A percentile compares a stretch with the other conserved stretches of the same genome.
These are phyloP conservation scores for Micrasema minimum DNA, from an alignment of 1,140 invertebrate species.

Conservation along the genomic window DNA sequence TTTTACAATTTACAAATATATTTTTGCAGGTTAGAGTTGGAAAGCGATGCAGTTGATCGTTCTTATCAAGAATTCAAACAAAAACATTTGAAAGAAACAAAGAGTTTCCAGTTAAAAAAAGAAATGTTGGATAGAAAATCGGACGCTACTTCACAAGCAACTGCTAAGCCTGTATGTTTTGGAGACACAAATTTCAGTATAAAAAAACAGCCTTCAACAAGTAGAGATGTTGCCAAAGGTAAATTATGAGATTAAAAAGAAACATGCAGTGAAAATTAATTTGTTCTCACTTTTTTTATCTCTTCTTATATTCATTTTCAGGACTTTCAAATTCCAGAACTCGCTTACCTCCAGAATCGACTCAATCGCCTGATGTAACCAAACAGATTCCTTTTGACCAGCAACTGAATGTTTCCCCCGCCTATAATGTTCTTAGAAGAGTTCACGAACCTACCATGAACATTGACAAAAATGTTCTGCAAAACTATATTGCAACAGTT, in stretches of 20 bases:
- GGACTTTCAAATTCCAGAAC: conserved; percentile 35
- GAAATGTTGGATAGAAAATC: conserved; percentile 2
- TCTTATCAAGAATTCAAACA: conserved; percentile 48
- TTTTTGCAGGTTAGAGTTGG: conserved; percentile 55
- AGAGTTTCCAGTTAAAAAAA: neutral
- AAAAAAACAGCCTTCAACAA: neutral
- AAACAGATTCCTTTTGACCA: conserved; percentile 16
- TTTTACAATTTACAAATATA: too few species aligned
- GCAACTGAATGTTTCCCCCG: conserved; percentile 6
- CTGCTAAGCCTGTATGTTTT: conserved; percentile 1
- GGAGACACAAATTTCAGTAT: neutral
- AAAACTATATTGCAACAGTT: conserved; percentile 43
- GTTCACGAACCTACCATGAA: conserved; percentile 43
- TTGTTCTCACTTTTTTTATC: neutral
- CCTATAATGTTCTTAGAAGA: conserved; percentile 33
- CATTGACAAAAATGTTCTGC: conserved; percentile 46
- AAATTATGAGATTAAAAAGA: too few species aligned
- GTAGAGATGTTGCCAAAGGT: neutral
- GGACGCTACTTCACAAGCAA: neutral
- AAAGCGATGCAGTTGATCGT: conserved; percentile 58
- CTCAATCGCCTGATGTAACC: neutral
- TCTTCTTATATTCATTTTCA: conserved; percentile 18
- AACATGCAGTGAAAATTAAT: too few species aligned
- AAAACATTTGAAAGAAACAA: conserved; percentile 25
- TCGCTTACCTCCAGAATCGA: neutral